Percentiles rank a stretch among this genome's conserved stretches.
phyloP scores from a whole-genome alignment of 2,113 vertebrate species.

The Delphinus delphis region DNA sequence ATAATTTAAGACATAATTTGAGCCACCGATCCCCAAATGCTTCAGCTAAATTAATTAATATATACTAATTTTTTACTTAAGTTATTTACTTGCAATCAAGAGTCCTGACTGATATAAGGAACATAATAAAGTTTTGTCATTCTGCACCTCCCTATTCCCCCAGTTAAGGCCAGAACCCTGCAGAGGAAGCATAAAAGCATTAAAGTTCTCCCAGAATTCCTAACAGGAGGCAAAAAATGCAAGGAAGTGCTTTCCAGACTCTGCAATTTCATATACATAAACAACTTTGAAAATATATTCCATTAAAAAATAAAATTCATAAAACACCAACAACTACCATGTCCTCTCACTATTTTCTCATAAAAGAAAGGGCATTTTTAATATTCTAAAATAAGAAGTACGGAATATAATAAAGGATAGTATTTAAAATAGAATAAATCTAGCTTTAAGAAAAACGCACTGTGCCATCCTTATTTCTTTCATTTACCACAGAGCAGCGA shows the following conservation, averaged over 20 bases:
- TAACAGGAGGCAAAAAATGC: neutral
- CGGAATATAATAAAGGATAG: neutral
- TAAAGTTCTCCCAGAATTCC: neutral
- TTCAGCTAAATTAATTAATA: neutral
- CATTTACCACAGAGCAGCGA: neutral
- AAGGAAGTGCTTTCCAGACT: neutral
- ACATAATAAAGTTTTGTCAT: neutral
- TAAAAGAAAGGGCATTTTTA: constrained; percentile 38
- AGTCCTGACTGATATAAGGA: neutral
- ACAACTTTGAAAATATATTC: neutral
- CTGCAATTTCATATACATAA: constrained; percentile 21
- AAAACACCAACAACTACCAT: neutral
- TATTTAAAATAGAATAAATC: constrained; percentile 12
- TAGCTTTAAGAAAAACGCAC: constrained; percentile 51
- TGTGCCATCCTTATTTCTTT: neutral
- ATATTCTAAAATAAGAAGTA: constrained; percentile 39
- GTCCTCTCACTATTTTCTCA: constrained; percentile 29
- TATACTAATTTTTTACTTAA: neutral
- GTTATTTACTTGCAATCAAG: neutral
- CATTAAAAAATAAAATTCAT: constrained; percentile 41
- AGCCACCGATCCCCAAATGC: neutral
- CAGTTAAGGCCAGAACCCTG: neutral
- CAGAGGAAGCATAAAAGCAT: neutral
- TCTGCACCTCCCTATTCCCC: neutral
- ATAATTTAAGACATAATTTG: neutral